phyloP scores from a whole-genome alignment of 2,888 invertebrate species.

The Diarsia rubi region DNA sequence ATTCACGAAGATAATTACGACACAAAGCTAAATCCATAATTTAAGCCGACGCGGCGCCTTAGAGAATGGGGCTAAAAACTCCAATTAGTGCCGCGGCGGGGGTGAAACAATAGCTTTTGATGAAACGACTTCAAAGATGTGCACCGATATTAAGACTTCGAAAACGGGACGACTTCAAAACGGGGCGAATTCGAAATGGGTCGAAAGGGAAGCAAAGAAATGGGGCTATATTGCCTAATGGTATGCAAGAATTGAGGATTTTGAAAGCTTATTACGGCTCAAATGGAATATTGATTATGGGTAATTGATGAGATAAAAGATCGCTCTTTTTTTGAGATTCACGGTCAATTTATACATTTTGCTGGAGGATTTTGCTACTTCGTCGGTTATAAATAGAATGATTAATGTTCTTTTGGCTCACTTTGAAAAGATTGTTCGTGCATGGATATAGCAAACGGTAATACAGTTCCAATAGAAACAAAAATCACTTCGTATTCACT shows the following conservation, averaged over 20 bases:
- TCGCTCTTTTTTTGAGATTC: constrained; percentile 14
- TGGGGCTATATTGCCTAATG: constrained; percentile 55
- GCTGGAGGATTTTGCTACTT: background rate
- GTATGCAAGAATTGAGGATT: constrained; percentile 50
- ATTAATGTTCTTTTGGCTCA: background rate
- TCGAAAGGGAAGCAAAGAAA: constrained; percentile 51
- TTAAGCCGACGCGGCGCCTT: constrained; percentile 31
- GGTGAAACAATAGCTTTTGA: constrained; percentile 62
- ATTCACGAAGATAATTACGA: constrained; percentile 53
- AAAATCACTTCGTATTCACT: background rate
- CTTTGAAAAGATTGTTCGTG: background rate
- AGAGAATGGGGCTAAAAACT: constrained; percentile 62
- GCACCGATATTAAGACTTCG: constrained; percentile 60
- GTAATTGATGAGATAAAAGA: constrained; percentile 59
- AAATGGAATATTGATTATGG: constrained; percentile 56
- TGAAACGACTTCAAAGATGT: constrained; percentile 58
- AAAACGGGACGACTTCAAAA: constrained; percentile 36
- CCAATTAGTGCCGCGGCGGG: constrained; percentile 56
- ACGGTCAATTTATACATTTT: constrained; percentile 19
- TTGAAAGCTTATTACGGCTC: constrained; percentile 52
- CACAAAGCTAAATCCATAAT: constrained; percentile 58
- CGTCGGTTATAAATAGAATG: background rate
- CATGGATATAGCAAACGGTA: background rate
- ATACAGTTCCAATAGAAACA: background rate
- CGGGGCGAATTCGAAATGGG: constrained; percentile 40